These are phyloP conservation scores for Aselliscus stoliczkanus DNA, from an alignment of 2,797 vertebrate species.

Conservation along the genomic window DNA sequence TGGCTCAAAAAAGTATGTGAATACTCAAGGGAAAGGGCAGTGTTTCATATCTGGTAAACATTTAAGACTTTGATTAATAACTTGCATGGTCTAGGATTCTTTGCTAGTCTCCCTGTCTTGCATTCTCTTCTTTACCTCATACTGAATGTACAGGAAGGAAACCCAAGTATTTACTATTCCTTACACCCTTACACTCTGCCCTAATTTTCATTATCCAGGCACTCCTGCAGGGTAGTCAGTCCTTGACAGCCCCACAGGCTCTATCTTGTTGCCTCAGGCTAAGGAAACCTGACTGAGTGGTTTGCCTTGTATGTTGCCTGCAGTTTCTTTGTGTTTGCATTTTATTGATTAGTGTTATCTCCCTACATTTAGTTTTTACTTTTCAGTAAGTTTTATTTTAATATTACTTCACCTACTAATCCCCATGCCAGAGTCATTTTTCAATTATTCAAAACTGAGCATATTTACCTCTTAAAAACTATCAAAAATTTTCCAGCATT, in stretches of 20 bases:
- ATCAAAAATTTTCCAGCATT: neutral
- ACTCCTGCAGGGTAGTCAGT: neutral
- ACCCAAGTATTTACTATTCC: neutral
- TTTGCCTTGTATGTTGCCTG: neutral
- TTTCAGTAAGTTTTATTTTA: neutral
- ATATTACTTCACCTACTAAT: neutral
- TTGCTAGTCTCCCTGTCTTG: neutral
- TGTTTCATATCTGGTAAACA: neutral
- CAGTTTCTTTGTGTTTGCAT: neutral
- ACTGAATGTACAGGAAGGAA: neutral
- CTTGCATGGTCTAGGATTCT: neutral
- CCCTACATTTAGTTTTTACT: neutral
- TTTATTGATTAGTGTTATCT: neutral
- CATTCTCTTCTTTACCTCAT: neutral
- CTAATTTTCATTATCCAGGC: neutral
- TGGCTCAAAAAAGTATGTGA: neutral
- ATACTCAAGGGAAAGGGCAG: too few relatives aligned
- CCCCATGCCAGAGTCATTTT: neutral
- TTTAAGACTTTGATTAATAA: neutral
- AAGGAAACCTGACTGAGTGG: neutral
- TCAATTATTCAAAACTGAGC: neutral
- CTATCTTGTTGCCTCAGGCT: neutral
- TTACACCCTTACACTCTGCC: neutral
- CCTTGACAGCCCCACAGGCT: neutral
- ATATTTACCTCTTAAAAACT: neutral